Evolutionary conservation across 2,113 vertebrate genomes (phyloP).

Genomic region (Regulus satrapa): DNA sequence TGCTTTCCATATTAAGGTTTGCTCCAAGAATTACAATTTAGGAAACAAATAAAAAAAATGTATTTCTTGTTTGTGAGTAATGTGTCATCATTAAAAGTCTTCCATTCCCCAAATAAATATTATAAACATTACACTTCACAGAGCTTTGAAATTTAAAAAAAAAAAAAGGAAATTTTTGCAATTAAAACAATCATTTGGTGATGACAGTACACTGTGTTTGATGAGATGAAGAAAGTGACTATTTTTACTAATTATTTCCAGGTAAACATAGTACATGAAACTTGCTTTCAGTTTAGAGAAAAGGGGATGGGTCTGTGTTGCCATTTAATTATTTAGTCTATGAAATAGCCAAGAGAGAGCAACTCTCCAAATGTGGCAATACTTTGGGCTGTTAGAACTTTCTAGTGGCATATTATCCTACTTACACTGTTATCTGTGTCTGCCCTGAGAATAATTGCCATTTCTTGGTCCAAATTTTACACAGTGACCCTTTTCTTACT

Average conservation of each 20-base stretch:
- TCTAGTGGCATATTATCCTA: not conserved
- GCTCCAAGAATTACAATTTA: not conserved
- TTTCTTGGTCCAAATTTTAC: not conserved
- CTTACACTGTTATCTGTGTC: not conserved
- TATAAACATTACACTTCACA: constrained; percentile 16
- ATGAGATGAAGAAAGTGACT: constrained; percentile 53
- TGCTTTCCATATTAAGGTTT: not conserved
- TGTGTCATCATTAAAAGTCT: not conserved
- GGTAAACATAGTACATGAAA: constrained; percentile 36
- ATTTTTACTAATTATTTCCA: constrained; percentile 48
- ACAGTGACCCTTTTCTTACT: not conserved
- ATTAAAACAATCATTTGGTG: constrained; percentile 54
- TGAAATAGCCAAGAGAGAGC: not conserved
- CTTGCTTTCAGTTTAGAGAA: constrained; percentile 34
- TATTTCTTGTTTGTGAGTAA: not conserved
- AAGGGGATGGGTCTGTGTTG: not conserved
- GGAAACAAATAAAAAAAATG: not conserved
- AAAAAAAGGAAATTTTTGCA: constrained; percentile 19
- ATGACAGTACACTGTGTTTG: constrained; percentile 7
- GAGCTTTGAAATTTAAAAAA: not conserved
- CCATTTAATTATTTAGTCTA: constrained; percentile 41
- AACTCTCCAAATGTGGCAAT: not conserved
- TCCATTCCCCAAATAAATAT: not conserved
- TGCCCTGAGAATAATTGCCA: not conserved
- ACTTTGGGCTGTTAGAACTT: not conserved